Evolutionary conservation across 2,113 vertebrate species (phyloP), one percentile per base, ranked within the genome.

Genomic region (Nesogale talazaci): DNA sequence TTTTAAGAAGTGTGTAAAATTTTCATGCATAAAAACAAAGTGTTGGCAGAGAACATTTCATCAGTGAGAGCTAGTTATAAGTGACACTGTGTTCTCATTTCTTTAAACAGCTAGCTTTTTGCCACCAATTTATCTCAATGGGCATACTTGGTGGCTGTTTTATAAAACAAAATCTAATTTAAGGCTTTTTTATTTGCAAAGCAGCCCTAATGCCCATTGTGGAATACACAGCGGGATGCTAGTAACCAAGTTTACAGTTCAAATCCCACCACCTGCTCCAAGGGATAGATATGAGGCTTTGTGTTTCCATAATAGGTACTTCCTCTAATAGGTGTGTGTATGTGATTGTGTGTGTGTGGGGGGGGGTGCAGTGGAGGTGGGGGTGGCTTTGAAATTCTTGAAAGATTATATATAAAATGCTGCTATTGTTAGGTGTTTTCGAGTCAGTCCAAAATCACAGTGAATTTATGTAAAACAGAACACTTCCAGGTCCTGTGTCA

Each of bases 1-100:
- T 8, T 57, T 86, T 52, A 89, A 36, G 34, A 16, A 75, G 1
- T 36, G 77, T 36, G 61, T 82, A 85, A 88, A 85, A 2, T 63
- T 85, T n/a, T 82, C 27, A 14, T 59, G 9, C 27, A 76, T 72
- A 23, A 1, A 40, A 6, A 46, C 25, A 46, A 11, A 31, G 6
- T 23, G 82, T 57, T 46, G 25, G 4, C 29, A 94, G 72, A 92
- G 57, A 89, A 77, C 15, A 10, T 65, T 74, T 81, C 79, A 90
- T 29, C 84, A 38, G 29, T 88, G 7, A 34, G 27, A 88, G 15
- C 56, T 17, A 75, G n/a, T 74, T 38, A 38, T 81, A 81, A 34
- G 14, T 67, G 20, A 46, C 15, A 95, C 1, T n/a, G 42, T 88
- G 12, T 83, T 57, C 6, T 63, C 86, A 72, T 56, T 80, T 89